These are phyloP conservation scores for Malurus cyaneus DNA, from an alignment of 2,113 vertebrate species.

Conservation along the genomic window DNA sequence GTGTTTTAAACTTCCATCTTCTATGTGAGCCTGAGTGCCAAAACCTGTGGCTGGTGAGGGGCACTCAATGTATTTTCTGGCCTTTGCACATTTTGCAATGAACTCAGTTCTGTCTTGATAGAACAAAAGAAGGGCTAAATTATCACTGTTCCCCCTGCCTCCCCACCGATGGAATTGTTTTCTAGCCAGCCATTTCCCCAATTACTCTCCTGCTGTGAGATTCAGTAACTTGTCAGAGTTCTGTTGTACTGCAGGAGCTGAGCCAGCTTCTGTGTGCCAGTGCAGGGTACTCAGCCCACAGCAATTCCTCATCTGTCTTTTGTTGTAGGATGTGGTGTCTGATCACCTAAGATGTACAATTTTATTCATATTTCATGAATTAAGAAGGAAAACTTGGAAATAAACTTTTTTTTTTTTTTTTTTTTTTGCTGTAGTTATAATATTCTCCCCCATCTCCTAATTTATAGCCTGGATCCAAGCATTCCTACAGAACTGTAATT, in stretches of 20 bases:
- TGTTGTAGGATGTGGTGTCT: neutral
- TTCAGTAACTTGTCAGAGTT: neutral
- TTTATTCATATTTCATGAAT: neutral
- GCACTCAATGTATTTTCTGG: neutral
- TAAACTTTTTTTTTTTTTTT: neutral
- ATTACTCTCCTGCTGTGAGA: neutral
- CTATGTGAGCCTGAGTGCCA: rapidly evolving
- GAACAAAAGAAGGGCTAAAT: neutral
- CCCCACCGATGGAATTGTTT: neutral
- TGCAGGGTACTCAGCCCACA: neutral
- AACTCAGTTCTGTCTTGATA: neutral
- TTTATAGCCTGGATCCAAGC: neutral
- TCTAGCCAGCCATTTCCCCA: neutral
- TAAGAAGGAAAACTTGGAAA: neutral
- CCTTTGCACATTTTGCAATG: neutral
- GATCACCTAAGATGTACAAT: neutral
- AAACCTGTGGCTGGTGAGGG: neutral
- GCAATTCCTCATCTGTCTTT: neutral
- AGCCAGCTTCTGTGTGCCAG: neutral
- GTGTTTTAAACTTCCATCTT: neutral
- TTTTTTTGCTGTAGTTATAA: neutral
- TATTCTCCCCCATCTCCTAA: rapidly evolving
- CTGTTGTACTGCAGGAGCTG: neutral
- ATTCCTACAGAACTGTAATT: neutral
- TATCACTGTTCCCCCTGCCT: neutral